These are phyloP conservation scores for Nannospalax galili DNA, from an alignment of 2,113 vertebrate species.

Conservation along the genomic window DNA sequence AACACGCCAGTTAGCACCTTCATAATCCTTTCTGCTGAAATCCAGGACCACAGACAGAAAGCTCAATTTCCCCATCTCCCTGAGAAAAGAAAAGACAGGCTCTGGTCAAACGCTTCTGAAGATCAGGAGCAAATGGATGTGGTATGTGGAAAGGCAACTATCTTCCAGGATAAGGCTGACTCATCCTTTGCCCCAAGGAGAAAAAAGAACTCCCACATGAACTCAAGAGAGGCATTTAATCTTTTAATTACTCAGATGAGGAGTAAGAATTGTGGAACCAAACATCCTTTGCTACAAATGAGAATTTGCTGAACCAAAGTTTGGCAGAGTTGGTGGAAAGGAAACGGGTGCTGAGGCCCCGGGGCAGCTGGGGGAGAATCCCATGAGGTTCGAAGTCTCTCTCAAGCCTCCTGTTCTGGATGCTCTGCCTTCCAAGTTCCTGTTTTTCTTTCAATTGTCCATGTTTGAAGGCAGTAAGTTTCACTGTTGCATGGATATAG, in stretches of 20 bases:
- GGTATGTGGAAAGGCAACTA: background rate
- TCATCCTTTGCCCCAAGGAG: background rate
- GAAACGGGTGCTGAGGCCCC: background rate
- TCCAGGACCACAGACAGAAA: background rate
- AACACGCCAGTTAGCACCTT: background rate
- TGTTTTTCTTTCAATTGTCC: background rate
- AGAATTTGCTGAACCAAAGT: background rate
- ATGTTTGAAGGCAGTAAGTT: background rate
- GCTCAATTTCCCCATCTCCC: background rate
- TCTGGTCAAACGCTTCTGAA: background rate
- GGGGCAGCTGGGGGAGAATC: background rate
- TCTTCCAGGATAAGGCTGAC: background rate
- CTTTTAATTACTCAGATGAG: background rate
- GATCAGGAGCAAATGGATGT: too few species aligned
- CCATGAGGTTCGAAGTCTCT: background rate
- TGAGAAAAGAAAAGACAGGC: background rate
- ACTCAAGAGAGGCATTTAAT: background rate
- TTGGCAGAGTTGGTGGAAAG: background rate
- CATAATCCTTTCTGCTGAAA: background rate
- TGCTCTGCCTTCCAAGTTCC: background rate
- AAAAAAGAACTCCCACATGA: background rate
- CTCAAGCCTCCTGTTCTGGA: background rate
- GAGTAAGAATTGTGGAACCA: background rate
- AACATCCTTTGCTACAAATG: background rate
- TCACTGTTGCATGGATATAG: fast-evolving